Evolutionary conservation across 1,140 invertebrate genomes (phyloP), one percentile per base, ranked within the genome.

Genomic region (Varroa destructor): DNA sequence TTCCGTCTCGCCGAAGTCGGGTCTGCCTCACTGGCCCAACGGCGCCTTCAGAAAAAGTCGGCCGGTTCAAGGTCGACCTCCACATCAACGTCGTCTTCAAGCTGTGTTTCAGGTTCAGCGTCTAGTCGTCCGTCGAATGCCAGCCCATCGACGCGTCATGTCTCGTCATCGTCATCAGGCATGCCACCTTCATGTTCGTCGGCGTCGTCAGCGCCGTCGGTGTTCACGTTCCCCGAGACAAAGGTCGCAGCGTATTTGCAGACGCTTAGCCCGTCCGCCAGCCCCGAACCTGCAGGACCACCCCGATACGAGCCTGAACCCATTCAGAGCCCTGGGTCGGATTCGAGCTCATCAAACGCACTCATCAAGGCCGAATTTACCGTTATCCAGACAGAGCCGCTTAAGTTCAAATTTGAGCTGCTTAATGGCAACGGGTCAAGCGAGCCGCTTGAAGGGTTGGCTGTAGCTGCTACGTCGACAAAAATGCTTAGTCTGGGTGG

Each of bases 1-100:
- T 89, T 90, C 78, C 80, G 86, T 43, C 77, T 88, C n/a, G 84
- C 84, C 77, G 84, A 85, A 76, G 87, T 88, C 72, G 80, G 82
- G 42, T 86, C 84, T 71, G 87, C 88, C 0, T 86, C 86, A 73
- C 78, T 89, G 36, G 87, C 87, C 54, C 86, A 87, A 78, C 79
- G 87, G 43, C 79, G 87, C 75, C 77, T 84, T 72, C 87, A 87
- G 74, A 85, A 86, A 75, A 83, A 82, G 43, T 83, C 83, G 2
- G 83, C 83, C 25, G 80, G 78, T 74, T 67, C 61, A 10, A n/a
- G 40, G 36, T 67, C 61, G 61, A 67, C 61, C 46, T 67, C 61
- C 12, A 40, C 61, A 37, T 67, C 61, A 2, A 67, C 61, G 61
- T 67, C 61, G 10, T 67, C 61, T 2, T 67, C 61, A 40, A 67